Percentiles rank a stretch among this genome's conserved stretches.
Evolutionary conservation across 2,888 invertebrate genomes (phyloP).

Genomic region (Spilarctia lutea): DNA sequence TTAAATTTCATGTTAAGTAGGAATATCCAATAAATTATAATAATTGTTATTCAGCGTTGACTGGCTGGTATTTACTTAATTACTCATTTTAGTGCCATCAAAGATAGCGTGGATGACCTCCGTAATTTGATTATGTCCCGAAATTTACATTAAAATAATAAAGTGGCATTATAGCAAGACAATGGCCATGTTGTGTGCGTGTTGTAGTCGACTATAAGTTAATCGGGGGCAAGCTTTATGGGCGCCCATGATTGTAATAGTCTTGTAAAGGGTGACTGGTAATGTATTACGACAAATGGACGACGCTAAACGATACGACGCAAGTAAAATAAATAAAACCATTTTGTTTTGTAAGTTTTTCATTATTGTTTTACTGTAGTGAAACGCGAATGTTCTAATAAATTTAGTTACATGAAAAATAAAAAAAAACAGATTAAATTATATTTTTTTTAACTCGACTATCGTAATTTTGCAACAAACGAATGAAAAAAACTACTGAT

Average conservation of each 20-base stretch:
- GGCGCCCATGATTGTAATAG: slow-evolving; percentile 71
- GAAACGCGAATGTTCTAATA: slow-evolving; percentile 3
- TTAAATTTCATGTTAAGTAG: slow-evolving; percentile 29
- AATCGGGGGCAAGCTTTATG: slow-evolving; percentile 70
- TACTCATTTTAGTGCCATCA: slow-evolving; percentile 47
- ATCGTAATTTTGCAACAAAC: slow-evolving; percentile 31
- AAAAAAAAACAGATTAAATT: slow-evolving; percentile 23
- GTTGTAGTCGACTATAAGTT: slow-evolving; percentile 61
- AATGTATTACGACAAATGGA: slow-evolving; percentile 65
- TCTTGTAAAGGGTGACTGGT: slow-evolving; percentile 70
- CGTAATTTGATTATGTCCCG: slow-evolving; percentile 70
- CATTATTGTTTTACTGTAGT: slow-evolving; percentile 8
- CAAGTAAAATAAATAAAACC: slow-evolving; percentile 27
- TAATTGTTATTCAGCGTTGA: slow-evolving; percentile 65
- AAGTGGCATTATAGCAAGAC: slow-evolving; percentile 58
- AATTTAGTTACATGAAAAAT: slow-evolving; percentile 26
- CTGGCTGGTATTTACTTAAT: slow-evolving; percentile 51
- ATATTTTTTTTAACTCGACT: slow-evolving; percentile 29
- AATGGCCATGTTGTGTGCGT: slow-evolving; percentile 59
- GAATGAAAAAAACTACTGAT: slow-evolving; percentile 27
- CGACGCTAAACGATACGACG: slow-evolving; percentile 44
- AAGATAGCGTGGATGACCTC: slow-evolving; percentile 65
- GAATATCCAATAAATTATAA: slow-evolving; percentile 39
- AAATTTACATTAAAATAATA: slow-evolving; percentile 72
- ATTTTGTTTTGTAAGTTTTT: slow-evolving; percentile 5